Conservation (phyloP, 2,113 vertebrate species). For the Miniopterus natalensis region DNA sequence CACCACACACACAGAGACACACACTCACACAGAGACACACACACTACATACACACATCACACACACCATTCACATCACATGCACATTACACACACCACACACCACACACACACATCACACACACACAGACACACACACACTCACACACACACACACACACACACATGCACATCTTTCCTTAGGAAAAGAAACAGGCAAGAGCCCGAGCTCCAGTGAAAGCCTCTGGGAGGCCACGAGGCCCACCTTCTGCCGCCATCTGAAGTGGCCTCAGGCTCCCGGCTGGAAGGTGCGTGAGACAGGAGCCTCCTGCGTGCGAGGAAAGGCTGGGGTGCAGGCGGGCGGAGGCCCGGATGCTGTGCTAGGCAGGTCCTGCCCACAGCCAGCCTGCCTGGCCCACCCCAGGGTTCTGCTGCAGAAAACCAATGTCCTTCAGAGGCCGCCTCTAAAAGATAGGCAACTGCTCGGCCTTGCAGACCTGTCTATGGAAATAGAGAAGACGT, state of each 20-base stretch:
- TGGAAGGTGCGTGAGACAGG: neutral
- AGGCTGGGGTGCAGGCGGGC: neutral
- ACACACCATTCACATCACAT: neutral
- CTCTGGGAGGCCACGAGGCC: neutral
- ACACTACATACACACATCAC: neutral
- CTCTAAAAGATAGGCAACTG: neutral
- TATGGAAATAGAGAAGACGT: conserved; percentile 56
- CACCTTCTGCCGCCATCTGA: neutral
- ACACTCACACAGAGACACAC: neutral
- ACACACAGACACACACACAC: neutral
- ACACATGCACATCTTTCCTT: neutral
- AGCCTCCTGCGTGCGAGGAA: neutral
- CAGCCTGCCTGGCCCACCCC: neutral
- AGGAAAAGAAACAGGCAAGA: neutral
- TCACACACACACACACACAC: neutral
- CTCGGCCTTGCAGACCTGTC: neutral
- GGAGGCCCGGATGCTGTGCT: accelerated
- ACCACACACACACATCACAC: neutral
- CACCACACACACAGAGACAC: no score
- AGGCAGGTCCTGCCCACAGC: accelerated
- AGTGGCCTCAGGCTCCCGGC: neutral
- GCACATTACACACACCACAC: neutral
- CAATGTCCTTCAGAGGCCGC: neutral
- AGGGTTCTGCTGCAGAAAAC: neutral
- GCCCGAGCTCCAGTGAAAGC: neutral